Evolutionary conservation across 2,113 vertebrate genomes (phyloP).

Genomic region (Oceanodroma tethys): DNA sequence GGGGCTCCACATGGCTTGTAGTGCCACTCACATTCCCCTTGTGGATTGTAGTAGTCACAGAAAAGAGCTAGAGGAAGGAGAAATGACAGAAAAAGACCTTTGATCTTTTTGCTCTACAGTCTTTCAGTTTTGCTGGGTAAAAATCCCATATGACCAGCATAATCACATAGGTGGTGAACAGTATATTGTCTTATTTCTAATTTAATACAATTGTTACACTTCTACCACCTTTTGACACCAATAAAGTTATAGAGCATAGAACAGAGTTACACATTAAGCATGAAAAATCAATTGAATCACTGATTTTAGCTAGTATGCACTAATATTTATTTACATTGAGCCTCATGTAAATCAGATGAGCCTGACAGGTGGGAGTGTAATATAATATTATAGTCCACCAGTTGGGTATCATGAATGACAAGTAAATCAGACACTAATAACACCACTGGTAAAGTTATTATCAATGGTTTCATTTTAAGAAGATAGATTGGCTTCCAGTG

Average conservation of each 20-base stretch:
- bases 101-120: not conserved
- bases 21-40: slow-evolving; percentile 89
- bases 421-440: not conserved
- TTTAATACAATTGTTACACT: not conserved
- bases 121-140: not conserved
- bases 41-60: slow-evolving; percentile 91
- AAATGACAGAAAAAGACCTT: not conserved
- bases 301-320: not conserved
- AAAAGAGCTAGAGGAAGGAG: slow-evolving; percentile 81
- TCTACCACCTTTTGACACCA: not conserved
- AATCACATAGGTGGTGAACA: not conserved
- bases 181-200: not conserved
- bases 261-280: not conserved
- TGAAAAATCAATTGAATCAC: not conserved
- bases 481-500: not conserved
- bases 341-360: not conserved
- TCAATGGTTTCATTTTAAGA: not conserved
- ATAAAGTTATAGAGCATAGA: not conserved
- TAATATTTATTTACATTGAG: not conserved
- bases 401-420: not conserved
- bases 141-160: not conserved
- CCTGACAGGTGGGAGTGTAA: not conserved
- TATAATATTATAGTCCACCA: not conserved
- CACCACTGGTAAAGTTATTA: not conserved
- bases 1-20: slow-evolving; percentile 88